Percentiles rank a stretch among this genome's conserved stretches.
phyloP scores from a whole-genome alignment of 2,888 invertebrate species.

The Octonoba sinensis region DNA sequence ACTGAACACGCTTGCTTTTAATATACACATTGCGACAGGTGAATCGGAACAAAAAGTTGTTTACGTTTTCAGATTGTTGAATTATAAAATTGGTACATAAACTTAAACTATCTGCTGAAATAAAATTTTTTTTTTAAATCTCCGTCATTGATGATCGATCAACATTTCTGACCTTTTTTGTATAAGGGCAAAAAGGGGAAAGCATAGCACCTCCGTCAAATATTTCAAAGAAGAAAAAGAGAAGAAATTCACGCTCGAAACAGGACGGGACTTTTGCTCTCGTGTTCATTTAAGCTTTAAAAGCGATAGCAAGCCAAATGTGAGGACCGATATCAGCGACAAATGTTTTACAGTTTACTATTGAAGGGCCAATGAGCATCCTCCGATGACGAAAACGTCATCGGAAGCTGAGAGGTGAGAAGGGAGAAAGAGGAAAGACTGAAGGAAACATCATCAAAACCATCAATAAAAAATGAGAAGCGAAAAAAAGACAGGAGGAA shows the following conservation, averaged over 20 bases:
- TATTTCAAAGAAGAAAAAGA: neutral
- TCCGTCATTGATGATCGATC: too few species aligned
- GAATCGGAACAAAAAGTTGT: too few species aligned
- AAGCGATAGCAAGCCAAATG: slow-evolving; percentile 25
- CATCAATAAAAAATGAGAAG: slow-evolving; percentile 57
- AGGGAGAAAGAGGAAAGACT: slow-evolving; percentile 10
- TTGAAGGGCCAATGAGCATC: slow-evolving; percentile 37
- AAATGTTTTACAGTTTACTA: slow-evolving; percentile 21
- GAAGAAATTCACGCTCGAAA: too few species aligned
- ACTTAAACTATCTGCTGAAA: too few species aligned
- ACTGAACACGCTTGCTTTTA: too few species aligned
- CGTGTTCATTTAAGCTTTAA: neutral
- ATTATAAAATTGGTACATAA: too few species aligned
- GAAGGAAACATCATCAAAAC: slow-evolving; percentile 56
- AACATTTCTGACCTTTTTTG: too few species aligned
- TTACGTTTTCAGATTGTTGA: too few species aligned
- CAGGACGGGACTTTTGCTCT: neutral
- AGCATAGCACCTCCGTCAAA: neutral
- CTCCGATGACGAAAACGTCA: slow-evolving; percentile 38
- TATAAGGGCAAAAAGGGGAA: too few species aligned
- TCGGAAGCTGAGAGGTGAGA: slow-evolving; percentile 45
- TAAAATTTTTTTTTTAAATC: too few species aligned
- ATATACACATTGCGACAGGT: too few species aligned
- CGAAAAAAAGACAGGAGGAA: slow-evolving; percentile 13
- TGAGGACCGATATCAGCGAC: neutral